Evolutionary conservation across 2,888 invertebrate species (phyloP), one percentile per base, ranked within the genome.

Genomic region (Rhaphigaster nebulosa): DNA sequence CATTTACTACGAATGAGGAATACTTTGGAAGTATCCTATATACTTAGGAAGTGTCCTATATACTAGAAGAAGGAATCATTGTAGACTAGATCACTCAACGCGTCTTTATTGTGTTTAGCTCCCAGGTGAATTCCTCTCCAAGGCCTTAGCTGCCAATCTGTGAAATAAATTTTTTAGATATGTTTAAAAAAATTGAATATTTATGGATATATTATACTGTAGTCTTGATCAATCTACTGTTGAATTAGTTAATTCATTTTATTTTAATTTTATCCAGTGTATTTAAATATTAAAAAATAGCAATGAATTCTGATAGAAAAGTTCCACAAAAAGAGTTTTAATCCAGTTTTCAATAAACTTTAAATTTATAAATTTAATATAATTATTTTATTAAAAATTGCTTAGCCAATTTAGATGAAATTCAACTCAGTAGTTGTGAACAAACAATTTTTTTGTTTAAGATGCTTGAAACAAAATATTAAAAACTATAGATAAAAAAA

Each of bases 1-100:
- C 18, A 26, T 45, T 84, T 26, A 84, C 45, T 41, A 84, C n/a
- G 45, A n/a, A 84, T 26, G 84, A 84, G 45, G 45, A 84, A n/a
- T 26, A 45, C 84, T 41, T 76, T n/a, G n/a, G n/a, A 52, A 56
- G 6, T 56, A 8, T 56, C 0, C 26, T 26, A 56, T 26, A 56
- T 56, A 56, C 54, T 26, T 26, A 34, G 29, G 1, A 29, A 34
- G 34, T 34, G 70, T 5, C 5, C 29, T 45, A 84, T 13, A 45
- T 45, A 84, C n/a, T 45, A 80, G 41, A 76, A 84, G 84, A 84
- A 84, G 84, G 84, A 84, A 84, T 45, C 45, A 84, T 45, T 45
- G n/a, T 0, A 84, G 84, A 84, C 84, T 84, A 84, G 84, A 84
- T n/a, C 13, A n/a, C 18, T 84, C 84, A 84, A 84, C 0, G n/a